These are phyloP conservation scores for Pseudocheirus occidentalis DNA, from an alignment of 2,797 vertebrate species.

Conservation along the genomic window DNA sequence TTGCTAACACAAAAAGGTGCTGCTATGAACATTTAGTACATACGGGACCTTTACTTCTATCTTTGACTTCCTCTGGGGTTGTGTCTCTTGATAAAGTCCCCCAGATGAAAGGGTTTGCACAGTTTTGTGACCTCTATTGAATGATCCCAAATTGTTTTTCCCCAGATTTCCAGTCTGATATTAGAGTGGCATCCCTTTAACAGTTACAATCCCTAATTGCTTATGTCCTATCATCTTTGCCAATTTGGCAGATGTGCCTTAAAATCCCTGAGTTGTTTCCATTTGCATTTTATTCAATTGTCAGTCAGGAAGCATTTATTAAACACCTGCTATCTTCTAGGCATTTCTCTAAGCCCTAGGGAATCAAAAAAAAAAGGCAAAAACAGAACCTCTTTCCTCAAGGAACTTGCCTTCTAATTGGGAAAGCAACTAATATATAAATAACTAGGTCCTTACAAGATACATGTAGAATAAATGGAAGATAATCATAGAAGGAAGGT, in stretches of 20 bases:
- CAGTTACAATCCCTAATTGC: neutral
- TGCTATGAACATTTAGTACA: neutral
- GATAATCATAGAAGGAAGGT: neutral
- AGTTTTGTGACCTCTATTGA: neutral
- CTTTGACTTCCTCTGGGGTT: neutral
- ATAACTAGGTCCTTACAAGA: neutral
- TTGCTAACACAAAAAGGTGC: neutral
- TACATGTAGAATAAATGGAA: neutral
- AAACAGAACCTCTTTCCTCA: neutral
- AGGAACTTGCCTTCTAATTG: neutral
- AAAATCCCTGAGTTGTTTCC: neutral
- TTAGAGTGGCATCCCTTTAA: neutral
- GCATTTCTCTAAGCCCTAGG: neutral
- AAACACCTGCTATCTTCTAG: neutral
- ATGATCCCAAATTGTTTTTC: neutral
- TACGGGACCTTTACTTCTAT: neutral
- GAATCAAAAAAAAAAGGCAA: neutral
- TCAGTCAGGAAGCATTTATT: neutral
- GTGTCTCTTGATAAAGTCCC: neutral
- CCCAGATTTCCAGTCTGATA: neutral
- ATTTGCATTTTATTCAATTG: neutral
- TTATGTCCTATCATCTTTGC: neutral
- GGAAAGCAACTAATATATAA: neutral
- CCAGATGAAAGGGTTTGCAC: neutral
- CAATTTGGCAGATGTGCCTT: neutral